phyloP scores from a whole-genome alignment of 2,113 vertebrate species.

The Bubo bubo region DNA sequence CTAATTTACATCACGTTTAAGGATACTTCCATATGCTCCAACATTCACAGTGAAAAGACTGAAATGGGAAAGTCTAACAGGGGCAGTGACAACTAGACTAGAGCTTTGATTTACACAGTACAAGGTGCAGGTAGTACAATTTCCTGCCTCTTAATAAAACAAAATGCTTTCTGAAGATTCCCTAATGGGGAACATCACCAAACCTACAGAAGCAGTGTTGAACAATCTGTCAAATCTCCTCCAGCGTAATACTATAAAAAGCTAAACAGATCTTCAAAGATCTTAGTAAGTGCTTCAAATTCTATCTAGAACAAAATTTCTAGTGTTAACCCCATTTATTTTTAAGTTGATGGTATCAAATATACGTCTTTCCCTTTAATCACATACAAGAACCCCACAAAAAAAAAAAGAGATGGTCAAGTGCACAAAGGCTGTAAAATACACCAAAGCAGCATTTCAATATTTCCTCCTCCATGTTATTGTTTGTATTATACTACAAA shows the following conservation, averaged over 20 bases:
- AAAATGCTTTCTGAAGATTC: neutral
- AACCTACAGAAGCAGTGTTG: neutral
- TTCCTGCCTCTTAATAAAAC: neutral
- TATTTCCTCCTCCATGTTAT: neutral
- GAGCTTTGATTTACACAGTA: neutral
- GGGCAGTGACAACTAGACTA: neutral
- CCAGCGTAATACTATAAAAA: neutral
- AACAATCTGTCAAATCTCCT: neutral
- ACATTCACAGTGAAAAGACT: neutral
- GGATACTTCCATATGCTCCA: neutral
- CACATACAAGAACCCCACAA: neutral
- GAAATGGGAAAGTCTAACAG: neutral
- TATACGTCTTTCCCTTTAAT: neutral
- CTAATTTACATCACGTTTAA: neutral
- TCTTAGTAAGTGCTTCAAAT: neutral
- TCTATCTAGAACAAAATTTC: neutral
- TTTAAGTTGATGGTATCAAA: neutral
- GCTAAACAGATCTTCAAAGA: neutral
- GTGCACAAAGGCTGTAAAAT: neutral
- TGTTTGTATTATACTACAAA: neutral
- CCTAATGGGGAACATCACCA: neutral
- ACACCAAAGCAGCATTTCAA: neutral
- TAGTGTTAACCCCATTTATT: neutral
- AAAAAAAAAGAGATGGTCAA: neutral
- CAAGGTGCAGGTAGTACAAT: neutral